Base-by-base conservation (phyloP, 2,113 vertebrate genomes). In the Trematocara macrostoma region DNA sequence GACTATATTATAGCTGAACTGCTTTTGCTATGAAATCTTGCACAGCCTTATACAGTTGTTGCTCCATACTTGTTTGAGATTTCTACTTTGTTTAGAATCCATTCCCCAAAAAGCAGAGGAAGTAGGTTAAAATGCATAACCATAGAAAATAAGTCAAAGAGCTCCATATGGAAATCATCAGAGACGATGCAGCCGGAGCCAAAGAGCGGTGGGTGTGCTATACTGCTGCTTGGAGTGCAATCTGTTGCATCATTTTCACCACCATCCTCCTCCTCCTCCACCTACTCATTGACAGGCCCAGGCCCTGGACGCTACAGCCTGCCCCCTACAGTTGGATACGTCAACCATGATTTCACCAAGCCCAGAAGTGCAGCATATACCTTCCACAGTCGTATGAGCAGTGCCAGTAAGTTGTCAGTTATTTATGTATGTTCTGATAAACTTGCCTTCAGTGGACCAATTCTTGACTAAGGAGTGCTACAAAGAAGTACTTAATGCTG, bases 301-400 rank as follows among this genome's bases (percentile, higher is more conserved):
- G 97, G 97, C 3, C 97, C 97, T 0, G 97, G 96, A 52, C 93
- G 95, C 31, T 98, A 97, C 11, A 87, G 90, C 56, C 95, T 98
- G 79, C 98, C 97, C 1, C 95, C 98, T 23, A 97, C 97, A 0
- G 86, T 97, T 2, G 97, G 98, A 81, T 97, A 95, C 84, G 49
- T 97, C 67, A 97, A 97, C 86, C 97, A 98, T n/a, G 97, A 98
- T 90, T 95, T 95, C 90, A 97, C 97, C 89, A 97, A 96, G 90
- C 95, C 93, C 87, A 93, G 94, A 42, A 94, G 96, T 55, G 97
- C 97, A 0, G 97, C 98, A 3, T 97, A 97, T 90, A 95, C 97
- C 11, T 96, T 98, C 20, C 94, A 96, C 87, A 91, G 93, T 82
- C 96, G 96, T 55, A 94, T 95, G 91, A 95, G 95, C 83, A 94